These are phyloP conservation scores for Chaetorhynchus papuensis DNA, from an alignment of 2,113 vertebrate genomes.

Conservation along the genomic window DNA sequence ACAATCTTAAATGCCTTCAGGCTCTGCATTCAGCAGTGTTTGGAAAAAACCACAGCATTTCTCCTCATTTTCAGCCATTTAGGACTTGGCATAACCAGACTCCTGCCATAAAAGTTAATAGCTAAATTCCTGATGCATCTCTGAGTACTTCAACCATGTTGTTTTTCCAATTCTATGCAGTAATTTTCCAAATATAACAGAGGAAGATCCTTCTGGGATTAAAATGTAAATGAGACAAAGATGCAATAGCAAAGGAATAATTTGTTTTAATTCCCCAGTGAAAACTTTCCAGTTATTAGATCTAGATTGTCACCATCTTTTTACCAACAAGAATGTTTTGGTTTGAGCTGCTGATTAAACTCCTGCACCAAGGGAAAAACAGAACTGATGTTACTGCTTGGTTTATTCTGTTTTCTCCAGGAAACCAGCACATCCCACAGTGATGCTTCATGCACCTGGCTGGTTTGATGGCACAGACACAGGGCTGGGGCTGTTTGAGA, in stretches of 20 bases:
- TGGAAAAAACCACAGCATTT: not conserved
- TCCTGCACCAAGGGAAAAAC: not conserved
- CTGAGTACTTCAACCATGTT: not conserved
- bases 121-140: not conserved
- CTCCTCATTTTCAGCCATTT: not conserved
- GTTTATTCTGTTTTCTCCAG: not conserved
- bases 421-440: not conserved
- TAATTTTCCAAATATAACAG: conserved; percentile 10
- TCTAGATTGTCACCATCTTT: conserved; percentile 18
- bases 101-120: not conserved
- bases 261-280: conserved; percentile 44
- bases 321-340: not conserved
- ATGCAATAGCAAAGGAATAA: conserved; percentile 38
- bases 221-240: conserved; percentile 48
- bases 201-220: conserved; percentile 20
- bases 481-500: not conserved
- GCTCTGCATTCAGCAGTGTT: not conserved
- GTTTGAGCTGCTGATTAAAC: conserved; percentile 23
- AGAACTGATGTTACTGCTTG: not conserved
- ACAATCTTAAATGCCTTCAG: not conserved
- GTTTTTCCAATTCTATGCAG: not conserved
- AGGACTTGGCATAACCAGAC: not conserved
- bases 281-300: conserved; percentile 26
- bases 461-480: not conserved
- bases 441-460: not conserved